A percentile compares a stretch with the other conserved stretches of the same genome.
Evolutionary conservation across 2,797 vertebrate species (phyloP).

Genomic region (Eulemur mongoz): DNA sequence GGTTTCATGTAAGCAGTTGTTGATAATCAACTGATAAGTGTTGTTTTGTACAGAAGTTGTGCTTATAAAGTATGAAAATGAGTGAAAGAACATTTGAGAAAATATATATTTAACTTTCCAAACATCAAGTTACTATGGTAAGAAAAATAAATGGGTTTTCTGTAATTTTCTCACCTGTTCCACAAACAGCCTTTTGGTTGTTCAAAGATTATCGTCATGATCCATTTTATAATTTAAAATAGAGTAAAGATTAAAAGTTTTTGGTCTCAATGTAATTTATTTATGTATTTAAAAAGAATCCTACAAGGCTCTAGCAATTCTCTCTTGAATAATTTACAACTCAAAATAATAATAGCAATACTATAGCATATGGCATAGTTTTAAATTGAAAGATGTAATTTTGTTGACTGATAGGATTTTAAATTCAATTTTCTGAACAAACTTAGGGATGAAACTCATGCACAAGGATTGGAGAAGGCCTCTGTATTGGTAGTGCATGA

Average conservation of each 20-base stretch:
- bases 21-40: conserved; percentile 48
- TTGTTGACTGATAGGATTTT: background rate
- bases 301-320: background rate
- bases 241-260: background rate
- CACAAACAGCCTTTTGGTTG: background rate
- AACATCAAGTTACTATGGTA: conserved; percentile 10
- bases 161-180: background rate
- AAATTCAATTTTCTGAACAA: background rate
- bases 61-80: background rate
- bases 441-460: background rate
- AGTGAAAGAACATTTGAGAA: conserved; percentile 2
- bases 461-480: background rate
- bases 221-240: conserved; percentile 35
- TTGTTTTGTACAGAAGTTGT: conserved; percentile 44
- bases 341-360: background rate
- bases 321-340: conserved; percentile 35
- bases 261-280: conserved; percentile 3
- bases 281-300: background rate
- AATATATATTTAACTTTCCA: background rate
- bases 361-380: background rate
- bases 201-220: background rate
- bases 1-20: conserved; percentile 50
- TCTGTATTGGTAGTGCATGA: background rate
- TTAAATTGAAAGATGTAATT: background rate
- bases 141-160: conserved; percentile 16